phyloP scores from a whole-genome alignment of 2,113 vertebrate genomes.

The Pipra filicauda region DNA sequence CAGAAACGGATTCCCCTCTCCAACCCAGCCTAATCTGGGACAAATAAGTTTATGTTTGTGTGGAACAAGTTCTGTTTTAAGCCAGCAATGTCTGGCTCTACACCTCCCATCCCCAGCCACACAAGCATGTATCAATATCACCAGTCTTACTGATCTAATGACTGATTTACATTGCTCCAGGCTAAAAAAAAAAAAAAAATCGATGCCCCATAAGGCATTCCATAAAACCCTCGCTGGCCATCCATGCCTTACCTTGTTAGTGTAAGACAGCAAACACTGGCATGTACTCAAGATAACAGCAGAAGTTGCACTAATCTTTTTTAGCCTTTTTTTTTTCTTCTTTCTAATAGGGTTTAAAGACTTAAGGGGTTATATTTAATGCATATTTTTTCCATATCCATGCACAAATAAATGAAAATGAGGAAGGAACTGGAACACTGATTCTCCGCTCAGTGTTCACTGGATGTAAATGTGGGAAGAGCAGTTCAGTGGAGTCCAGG shows the following conservation, averaged over 20 bases:
- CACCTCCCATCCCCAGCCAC: background rate
- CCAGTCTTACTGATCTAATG: background rate
- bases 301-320: background rate
- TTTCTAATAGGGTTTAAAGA: background rate
- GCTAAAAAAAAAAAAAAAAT: background rate
- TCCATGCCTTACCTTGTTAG: background rate
- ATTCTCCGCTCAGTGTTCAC: background rate
- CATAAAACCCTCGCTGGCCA: background rate
- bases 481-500: background rate
- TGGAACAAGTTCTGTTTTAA: background rate
- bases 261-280: background rate
- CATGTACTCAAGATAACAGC: background rate
- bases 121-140: background rate
- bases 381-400: background rate
- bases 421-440: background rate
- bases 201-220: accelerated
- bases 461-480: background rate
- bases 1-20: background rate
- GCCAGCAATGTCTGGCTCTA: background rate
- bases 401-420: background rate
- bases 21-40: too few species aligned
- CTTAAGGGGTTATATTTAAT: background rate
- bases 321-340: accelerated
- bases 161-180: background rate
- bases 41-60: accelerated